A percentile compares a stretch with the other conserved stretches of the same genome.
Conservation (phyloP, 2,797 vertebrate species). For the Pantherophis alleghaniensis region DNA sequence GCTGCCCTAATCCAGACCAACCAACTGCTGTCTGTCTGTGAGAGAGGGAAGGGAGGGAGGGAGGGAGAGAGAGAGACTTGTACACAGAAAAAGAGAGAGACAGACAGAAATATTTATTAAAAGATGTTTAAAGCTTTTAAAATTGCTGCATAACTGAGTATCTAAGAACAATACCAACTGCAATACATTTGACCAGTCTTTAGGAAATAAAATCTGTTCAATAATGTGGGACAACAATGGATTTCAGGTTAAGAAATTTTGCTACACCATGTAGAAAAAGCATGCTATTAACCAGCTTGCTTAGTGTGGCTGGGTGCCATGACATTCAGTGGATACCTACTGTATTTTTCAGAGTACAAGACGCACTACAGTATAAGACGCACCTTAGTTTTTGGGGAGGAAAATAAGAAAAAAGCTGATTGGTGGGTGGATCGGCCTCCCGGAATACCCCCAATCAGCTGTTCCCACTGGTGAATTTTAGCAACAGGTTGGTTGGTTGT, state of each 20-base stretch:
- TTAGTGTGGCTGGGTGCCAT: not conserved
- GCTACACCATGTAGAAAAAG: not conserved
- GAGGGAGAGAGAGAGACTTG: no score
- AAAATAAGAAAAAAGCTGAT: no score
- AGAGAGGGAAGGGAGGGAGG: no score
- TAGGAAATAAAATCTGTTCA: not conserved
- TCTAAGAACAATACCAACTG: not conserved
- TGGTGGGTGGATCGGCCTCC: no score
- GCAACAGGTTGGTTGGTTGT: no score
- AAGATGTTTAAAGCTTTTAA: not conserved
- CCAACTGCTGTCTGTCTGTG: not conserved
- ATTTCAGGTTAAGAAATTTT: not conserved
- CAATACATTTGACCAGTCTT: not conserved
- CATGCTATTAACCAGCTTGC: not conserved
- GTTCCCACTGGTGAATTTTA: no score
- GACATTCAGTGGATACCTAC: not conserved
- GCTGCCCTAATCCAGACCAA: slow-evolving; percentile 27
- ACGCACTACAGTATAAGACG: no score
- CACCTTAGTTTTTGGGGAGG: no score
- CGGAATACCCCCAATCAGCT: no score
- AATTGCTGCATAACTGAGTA: not conserved
- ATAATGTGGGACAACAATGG: not conserved
- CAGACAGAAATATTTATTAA: not conserved
- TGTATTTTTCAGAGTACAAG: no score
- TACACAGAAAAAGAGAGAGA: not conserved